A percentile compares a stretch with the other conserved stretches of the same genome.
These are phyloP conservation scores for Aphis craccivora DNA, from an alignment of 1,140 invertebrate species.

Conservation along the genomic window DNA sequence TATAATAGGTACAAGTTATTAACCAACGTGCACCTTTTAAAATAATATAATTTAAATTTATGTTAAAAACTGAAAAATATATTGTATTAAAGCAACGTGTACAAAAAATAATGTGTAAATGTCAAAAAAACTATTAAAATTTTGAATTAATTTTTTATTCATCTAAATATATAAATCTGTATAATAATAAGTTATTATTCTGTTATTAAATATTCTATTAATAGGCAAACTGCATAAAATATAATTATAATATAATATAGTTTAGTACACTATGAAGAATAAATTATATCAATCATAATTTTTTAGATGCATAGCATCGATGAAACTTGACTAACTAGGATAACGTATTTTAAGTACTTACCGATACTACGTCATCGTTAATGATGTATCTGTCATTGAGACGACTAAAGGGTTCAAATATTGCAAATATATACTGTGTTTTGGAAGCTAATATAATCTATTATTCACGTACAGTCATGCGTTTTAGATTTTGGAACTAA, in stretches of 20 bases:
- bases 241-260: neutral
- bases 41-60: neutral
- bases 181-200: neutral
- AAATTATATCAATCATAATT: conserved; percentile 20
- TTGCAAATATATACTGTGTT: neutral
- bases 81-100: neutral
- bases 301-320: neutral
- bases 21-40: neutral
- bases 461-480: neutral
- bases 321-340: neutral
- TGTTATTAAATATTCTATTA: neutral
- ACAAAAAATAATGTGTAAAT: neutral
- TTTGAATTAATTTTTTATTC: neutral
- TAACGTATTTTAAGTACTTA: neutral
- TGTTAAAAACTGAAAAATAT: neutral
- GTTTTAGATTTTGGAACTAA: neutral
- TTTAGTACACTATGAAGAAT: neutral
- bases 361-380: neutral
- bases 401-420: neutral
- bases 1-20: too few relatives aligned
- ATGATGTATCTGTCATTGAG: neutral
- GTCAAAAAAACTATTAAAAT: neutral
- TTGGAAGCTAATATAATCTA: neutral
- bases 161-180: neutral
- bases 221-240: neutral